Evolutionary conservation across 1,140 invertebrate genomes (phyloP), one percentile per base, ranked within the genome.

Genomic region (Pectinophora gossypiella): DNA sequence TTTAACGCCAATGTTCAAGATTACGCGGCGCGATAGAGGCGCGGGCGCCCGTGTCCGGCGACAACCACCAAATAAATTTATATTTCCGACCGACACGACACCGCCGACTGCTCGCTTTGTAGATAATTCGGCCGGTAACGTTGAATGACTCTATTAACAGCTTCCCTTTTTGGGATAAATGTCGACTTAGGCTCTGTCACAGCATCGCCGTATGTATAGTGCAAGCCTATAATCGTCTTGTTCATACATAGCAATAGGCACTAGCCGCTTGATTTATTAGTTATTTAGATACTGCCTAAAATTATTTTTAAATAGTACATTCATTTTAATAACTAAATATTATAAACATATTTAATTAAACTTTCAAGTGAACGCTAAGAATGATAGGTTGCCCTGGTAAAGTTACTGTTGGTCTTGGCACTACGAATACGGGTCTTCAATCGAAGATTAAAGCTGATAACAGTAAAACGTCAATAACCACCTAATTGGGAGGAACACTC

Each of bases 1-100:
- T 87, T 86, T 87, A 85, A 87, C 84, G 84, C 84, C 84, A 87
- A 85, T 87, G 84, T 87, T 85, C 71, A 85, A 87, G 84, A 87
- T 87, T 87, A 87, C 76, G 79, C 77, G 75, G 73, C 49, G 75
- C 72, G 79, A 87, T 84, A 87, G 72, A 75, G 76, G 62, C 64
- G 70, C 73, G 73, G 77, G 84, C 81, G 84, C 84, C 77, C 81
- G 79, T 83, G 83, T 87, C 74, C 65, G 38, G 71, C 67, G 68
- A 84, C 79, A 83, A 81, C 77, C 79, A 80, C 76, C 72, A 78
- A 86, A 85, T 87, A 84, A 85, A 87, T 85, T 85, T 85, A 87
- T 85, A 84, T 82, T 79, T 87, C 83, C 84, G 84, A 87, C 80
- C 73, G 76, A 80, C 74, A 77, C 72, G n/a, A n/a, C n/a, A n/a